Evolutionary conservation across 2,797 vertebrate species (phyloP), one percentile per base, ranked within the genome.

Genomic region (Enteromius anoplus): DNA sequence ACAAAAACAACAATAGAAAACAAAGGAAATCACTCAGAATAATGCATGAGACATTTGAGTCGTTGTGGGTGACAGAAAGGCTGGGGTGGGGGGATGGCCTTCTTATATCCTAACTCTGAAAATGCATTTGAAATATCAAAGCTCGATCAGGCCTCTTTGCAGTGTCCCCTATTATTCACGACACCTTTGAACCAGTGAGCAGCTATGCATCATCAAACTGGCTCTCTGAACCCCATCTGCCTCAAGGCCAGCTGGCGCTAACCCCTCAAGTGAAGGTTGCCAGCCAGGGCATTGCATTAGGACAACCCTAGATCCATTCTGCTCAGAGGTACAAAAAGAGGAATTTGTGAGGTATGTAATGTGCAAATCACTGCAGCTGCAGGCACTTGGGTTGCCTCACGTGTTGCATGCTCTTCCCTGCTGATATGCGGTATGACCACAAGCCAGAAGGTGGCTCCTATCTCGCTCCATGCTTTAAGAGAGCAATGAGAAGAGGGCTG

Each of bases 151-250:
- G 89, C 92, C 91, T 87, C 85, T 92, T 92, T 92, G 88, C 89
- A 88, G 90, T 75, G 78, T 60, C 55, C 85, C 89, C 92, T 89
- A 93, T 93, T 95, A 93, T 93, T 92, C 89, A 90, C 87, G 83
- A 93, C 93, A 95, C 93, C 93, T 94, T 94, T 95, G 93, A 94
- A 93, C 91, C 89, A 92, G 93, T 93, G 92, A 94, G 92, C 87
- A 88, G 91, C 85, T 92, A 94, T 94, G 93, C 94, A 91, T 88
- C 91, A 89, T 85, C 84, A 91, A 92, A 89, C 93, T 94, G 93
- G 90, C 91, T 92, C 92, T 91, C 91, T 87, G 87, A 92, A 92
- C 92, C 92, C 82, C 86, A 90, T 85, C 92, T 93, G 92, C 93
- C 90, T 93, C 90, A 83, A 86, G 91, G 92, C 95, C 94, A 95